Evolutionary conservation across 2,113 vertebrate species (phyloP).

Genomic region (Alexandromys fortis): DNA sequence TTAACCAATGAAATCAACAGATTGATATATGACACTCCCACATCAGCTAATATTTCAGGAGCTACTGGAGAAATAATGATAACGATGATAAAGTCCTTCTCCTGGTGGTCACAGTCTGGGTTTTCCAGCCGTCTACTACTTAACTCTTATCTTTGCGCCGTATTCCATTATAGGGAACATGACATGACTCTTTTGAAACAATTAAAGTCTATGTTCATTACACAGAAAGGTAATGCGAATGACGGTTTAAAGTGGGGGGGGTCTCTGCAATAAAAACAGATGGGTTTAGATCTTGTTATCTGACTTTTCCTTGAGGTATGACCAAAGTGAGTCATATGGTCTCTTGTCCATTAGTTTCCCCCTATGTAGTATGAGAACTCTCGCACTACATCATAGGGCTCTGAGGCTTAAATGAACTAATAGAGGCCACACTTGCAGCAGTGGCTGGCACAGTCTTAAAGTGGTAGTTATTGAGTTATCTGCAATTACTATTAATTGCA

Average conservation of each 20-base stretch:
- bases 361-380: not conserved
- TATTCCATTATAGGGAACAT: not conserved
- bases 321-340: not conserved
- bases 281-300: not conserved
- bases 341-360: not conserved
- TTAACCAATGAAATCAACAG: too few relatives aligned
- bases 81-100: not conserved
- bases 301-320: not conserved
- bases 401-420: not conserved
- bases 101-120: not conserved
- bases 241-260: not conserved
- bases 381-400: not conserved
- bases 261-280: not conserved
- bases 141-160: not conserved
- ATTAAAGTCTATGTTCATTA: not conserved
- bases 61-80: not conserved
- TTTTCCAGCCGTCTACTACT: not conserved
- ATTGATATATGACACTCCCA: too few relatives aligned
- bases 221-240: not conserved
- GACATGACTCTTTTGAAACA: not conserved
- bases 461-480: not conserved
- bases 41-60: not conserved
- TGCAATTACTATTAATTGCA: slow-evolving; percentile 1
- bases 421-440: not conserved
- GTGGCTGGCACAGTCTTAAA: not conserved